Evolutionary conservation across 2,888 invertebrate species (phyloP).

Genomic region (Ennomos quercinarius): DNA sequence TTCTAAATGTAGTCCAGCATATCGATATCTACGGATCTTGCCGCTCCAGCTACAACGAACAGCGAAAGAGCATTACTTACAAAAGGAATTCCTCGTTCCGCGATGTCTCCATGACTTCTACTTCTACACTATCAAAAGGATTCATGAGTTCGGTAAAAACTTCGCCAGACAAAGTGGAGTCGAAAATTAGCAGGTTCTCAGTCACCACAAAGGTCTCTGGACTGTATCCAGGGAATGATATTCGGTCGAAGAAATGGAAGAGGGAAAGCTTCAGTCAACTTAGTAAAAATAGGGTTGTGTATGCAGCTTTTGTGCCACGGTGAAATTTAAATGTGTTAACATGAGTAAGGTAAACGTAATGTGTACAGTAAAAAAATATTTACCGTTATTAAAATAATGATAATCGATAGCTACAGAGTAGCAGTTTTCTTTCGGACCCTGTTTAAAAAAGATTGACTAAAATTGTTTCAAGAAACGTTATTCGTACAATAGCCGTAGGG

Average conservation of each 20-base stretch:
- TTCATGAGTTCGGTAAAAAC: constrained; percentile 14
- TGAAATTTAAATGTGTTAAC: no score
- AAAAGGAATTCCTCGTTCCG: not conserved
- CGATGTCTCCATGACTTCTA: constrained; percentile 37
- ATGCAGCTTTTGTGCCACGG: not conserved
- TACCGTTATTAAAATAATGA: no score
- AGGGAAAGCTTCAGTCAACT: no score
- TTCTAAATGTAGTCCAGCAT: constrained; percentile 55
- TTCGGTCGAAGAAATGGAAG: constrained; percentile 32
- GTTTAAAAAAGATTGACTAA: no score
- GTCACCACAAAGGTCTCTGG: constrained; percentile 52
- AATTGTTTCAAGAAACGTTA: no score
- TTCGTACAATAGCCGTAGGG: no score
- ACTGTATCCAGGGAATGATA: constrained; percentile 57
- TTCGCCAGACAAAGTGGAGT: constrained; percentile 26
- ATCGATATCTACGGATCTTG: constrained; percentile 59
- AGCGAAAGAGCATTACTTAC: not conserved
- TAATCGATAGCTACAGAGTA: no score
- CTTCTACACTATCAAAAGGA: constrained; percentile 43
- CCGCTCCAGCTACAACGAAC: constrained; percentile 17
- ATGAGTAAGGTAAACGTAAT: no score
- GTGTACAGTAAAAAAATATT: no score
- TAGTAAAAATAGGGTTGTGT: no score
- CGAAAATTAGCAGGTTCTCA: constrained; percentile 49
- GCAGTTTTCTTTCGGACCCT: no score